Conservation (phyloP, 1,140 invertebrate species). For the Drosophila carrolli region DNA sequence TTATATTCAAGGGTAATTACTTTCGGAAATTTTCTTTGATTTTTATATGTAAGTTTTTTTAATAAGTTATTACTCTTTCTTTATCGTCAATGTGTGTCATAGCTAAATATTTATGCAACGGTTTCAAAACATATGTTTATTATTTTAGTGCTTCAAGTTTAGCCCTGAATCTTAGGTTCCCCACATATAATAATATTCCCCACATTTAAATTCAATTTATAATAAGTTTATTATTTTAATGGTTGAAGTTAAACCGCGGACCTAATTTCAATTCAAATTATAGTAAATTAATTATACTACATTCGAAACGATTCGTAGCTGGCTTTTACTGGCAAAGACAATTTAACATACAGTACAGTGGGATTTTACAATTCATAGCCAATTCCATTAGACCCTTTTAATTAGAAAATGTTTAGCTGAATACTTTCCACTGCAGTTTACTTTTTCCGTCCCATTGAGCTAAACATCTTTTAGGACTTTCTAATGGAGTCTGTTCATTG, state of each 20-base stretch:
- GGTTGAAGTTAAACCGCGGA: no score
- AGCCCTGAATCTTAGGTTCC: no score
- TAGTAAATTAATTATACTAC: no score
- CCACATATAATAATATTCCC: no score
- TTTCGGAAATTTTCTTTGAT: background rate
- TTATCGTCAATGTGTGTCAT: background rate
- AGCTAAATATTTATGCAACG: background rate
- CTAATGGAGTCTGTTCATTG: conserved; percentile 34
- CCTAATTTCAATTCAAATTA: no score
- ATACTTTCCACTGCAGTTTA: conserved; percentile 5
- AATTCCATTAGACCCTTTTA: conserved; percentile 13
- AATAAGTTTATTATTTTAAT: no score
- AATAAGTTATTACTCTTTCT: background rate
- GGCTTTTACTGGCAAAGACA: background rate
- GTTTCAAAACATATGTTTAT: no score
- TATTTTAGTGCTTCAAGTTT: no score
- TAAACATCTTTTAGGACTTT: conserved; percentile 36
- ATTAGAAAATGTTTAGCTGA: conserved; percentile 11
- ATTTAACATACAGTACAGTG: background rate
- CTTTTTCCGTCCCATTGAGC: conserved; percentile 31
- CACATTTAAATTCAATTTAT: no score
- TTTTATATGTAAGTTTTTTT: background rate
- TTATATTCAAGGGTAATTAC: background rate
- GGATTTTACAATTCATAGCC: background rate
- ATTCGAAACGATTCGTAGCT: no score